These are phyloP conservation scores for Oasisia sp. DNA, from an alignment of 2,888 invertebrate species.

Conservation along the genomic window DNA sequence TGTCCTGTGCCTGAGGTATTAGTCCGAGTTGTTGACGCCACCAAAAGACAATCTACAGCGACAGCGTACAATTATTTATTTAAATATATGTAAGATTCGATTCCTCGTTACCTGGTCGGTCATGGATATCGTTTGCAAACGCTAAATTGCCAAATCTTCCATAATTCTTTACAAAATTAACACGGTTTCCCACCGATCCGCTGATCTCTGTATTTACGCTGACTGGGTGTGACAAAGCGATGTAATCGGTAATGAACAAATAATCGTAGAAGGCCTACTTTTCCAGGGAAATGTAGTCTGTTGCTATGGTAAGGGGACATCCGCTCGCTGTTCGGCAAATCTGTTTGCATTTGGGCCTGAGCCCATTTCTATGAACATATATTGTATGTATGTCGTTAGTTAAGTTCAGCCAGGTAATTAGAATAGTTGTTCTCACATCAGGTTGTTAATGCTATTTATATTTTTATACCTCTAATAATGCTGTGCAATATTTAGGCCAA, in stretches of 20 bases:
- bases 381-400: too few species aligned
- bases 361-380: too few species aligned
- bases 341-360: too few species aligned
- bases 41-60: neutral
- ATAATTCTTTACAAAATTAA: neutral
- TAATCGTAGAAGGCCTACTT: neutral
- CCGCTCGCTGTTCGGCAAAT: too few species aligned
- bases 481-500: too few species aligned
- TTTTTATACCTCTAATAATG: too few species aligned
- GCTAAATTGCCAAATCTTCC: neutral
- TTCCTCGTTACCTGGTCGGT: neutral
- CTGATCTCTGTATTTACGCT: neutral
- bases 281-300: neutral
- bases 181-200: constrained; percentile 12
- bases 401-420: too few species aligned
- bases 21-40: neutral
- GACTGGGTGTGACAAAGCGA: neutral
- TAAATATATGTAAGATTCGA: neutral
- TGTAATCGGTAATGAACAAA: neutral
- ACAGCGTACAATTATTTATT: neutral
- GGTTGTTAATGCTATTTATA: too few species aligned
- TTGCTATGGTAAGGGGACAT: too few species aligned
- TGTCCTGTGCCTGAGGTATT: neutral
- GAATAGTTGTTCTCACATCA: too few species aligned
- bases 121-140: constrained; percentile 9